A percentile compares a stretch with the other conserved stretches of the same genome.
Evolutionary conservation across 2,113 vertebrate genomes (phyloP).

Genomic region (human): GRCh38 chr9:95799001-95799500

Average conservation of each 20-base stretch:
- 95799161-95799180: no score
- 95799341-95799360: background rate
- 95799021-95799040: no score
- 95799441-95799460: background rate
- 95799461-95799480: background rate
- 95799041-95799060: no score
- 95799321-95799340: background rate
- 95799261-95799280: background rate
- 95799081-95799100: no score
- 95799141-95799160: no score
- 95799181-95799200: no score
- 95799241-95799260: background rate
- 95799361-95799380: background rate
- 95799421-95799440: background rate
- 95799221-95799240: no score
- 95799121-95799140: no score
- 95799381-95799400: background rate
- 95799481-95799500: background rate
- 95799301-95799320: background rate
- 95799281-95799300: background rate
- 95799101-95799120: no score
- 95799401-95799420: background rate
- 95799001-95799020: no score
- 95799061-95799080: no score
- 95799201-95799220: no score